Evolutionary conservation across 2,888 invertebrate genomes (phyloP).

Genomic region (Dorcus hopei): DNA sequence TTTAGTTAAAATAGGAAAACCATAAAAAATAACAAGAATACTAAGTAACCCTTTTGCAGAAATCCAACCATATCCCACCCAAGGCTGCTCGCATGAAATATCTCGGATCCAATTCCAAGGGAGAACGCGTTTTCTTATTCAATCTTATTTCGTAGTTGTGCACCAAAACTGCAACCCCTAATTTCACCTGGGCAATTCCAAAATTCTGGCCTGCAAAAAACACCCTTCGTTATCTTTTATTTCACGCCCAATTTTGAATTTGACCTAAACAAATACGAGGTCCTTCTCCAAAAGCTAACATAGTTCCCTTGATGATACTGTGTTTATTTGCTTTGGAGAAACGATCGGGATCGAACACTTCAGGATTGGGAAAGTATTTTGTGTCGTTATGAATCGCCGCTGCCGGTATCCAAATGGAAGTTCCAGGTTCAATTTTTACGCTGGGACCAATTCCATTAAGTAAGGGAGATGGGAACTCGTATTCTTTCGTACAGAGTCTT

Average conservation of each 20-base stretch:
- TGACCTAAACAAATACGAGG: conserved; percentile 32
- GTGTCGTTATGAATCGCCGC: conserved; percentile 25
- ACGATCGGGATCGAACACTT: conserved; percentile 26
- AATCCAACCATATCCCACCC: conserved; percentile 30
- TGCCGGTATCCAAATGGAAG: conserved; percentile 24
- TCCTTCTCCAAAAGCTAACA: conserved; percentile 33
- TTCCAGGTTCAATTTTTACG: conserved; percentile 22
- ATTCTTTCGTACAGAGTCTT: conserved; percentile 28
- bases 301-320: conserved; percentile 28
- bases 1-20: no score
- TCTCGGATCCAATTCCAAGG: conserved; percentile 25
- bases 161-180: conserved; percentile 24
- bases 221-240: not conserved
- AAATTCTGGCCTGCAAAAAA: conserved; percentile 30
- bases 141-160: conserved; percentile 25
- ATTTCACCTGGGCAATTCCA: conserved; percentile 30
- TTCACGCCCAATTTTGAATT: not conserved
- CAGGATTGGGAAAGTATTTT: conserved; percentile 26
- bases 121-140: conserved; percentile 26
- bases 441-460: conserved; percentile 27
- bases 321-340: conserved; percentile 34
- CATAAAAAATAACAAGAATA: not conserved
- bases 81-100: conserved; percentile 19
- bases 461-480: conserved; percentile 18
- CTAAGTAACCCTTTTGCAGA: conserved; percentile 9